Evolutionary conservation across 2,797 vertebrate genomes (phyloP), one percentile per base, ranked within the genome.

Genomic region (Psittacula derbiana): DNA sequence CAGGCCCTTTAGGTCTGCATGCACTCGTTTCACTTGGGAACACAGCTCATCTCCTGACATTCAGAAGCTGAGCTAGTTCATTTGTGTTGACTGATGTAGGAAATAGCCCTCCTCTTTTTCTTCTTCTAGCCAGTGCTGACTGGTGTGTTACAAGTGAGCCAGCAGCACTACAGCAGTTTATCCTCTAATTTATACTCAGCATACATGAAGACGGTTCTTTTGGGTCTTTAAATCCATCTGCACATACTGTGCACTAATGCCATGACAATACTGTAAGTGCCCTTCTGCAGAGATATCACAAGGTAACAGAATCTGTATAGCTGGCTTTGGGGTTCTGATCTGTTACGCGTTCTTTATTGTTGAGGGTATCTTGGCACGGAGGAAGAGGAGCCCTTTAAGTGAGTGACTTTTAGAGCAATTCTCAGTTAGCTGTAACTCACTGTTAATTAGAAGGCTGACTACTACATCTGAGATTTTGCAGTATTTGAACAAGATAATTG

Each of bases 11-110:
- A 61, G 58, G 7, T 49, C 64, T 65, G 23, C 0, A 0, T 72
- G 18, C 6, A 7, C 8, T 46, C 0, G 1, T n/a, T 75, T 84
- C 21, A 38, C 10, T 5, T 49, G 7, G 0, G 1, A 66, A 6
- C 8, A 18, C 4, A 1, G 17, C 9, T 91, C 18, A 33, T 49
- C 11, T 89, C 36, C 27, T 24, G 8, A 43, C 57, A 17, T 15
- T 70, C 40, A 3, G 0, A 60, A 74, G 27, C 70, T 75, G 66
- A 50, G 20, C 62, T 85, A 25, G 10, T 49, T 81, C 53, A 27
- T 7, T 21, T 86, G 1, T 47, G 21, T 58, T 85, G 38, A 12
- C 23, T 69, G 44, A 12, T 6, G 12, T 0, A 0, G 25, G 25
- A 24, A 2, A 30, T n/a, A 79, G 28, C 33, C 13, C 13, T 38